A percentile compares a stretch with the other conserved stretches of the same genome.
These are phyloP conservation scores for Ichneumoninae sp. DNA, from an alignment of 2,888 invertebrate species.

Conservation along the genomic window DNA sequence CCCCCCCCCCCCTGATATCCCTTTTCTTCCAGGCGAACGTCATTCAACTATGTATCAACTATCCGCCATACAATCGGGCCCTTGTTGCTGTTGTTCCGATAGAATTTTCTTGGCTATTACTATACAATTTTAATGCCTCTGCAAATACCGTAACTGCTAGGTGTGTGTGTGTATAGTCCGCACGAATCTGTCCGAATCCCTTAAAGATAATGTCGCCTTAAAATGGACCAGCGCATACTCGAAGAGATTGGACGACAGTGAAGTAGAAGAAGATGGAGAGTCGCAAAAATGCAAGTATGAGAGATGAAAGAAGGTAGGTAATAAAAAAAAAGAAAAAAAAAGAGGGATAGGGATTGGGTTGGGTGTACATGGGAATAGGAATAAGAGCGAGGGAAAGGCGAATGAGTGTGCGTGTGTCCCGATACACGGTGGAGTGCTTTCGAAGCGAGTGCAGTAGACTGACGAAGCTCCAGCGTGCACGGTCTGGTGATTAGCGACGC, in stretches of 20 bases:
- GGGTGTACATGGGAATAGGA: constrained; percentile 32
- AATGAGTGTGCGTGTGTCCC: constrained; percentile 70
- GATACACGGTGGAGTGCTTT: constrained; percentile 81
- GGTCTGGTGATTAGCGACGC: constrained; percentile 84
- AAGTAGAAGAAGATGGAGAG: constrained; percentile 42
- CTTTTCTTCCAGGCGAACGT: constrained; percentile 57
- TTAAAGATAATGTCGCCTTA: constrained; percentile 55
- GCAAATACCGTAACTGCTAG: neutral
- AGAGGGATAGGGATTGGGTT: constrained; percentile 23
- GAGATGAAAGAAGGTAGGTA: constrained; percentile 42
- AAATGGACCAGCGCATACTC: constrained; percentile 46
- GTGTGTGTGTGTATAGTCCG: neutral
- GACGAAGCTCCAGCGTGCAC: constrained; percentile 79
- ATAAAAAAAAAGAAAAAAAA: constrained; percentile 30
- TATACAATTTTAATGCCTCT: constrained; percentile 17
- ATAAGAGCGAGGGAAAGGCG: constrained; percentile 50
- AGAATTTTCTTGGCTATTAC: constrained; percentile 62
- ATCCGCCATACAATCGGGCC: constrained; percentile 67
- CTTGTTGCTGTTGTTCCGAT: constrained; percentile 69
- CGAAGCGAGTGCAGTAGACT: constrained; percentile 81
- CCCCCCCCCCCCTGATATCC: constrained; percentile 63
- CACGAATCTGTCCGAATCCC: constrained; percentile 20
- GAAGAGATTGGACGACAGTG: constrained; percentile 32
- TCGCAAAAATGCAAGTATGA: neutral
- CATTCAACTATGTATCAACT: constrained; percentile 65